phyloP scores from a whole-genome alignment of 2,888 invertebrate genomes.

The Odontocerum albicorne region DNA sequence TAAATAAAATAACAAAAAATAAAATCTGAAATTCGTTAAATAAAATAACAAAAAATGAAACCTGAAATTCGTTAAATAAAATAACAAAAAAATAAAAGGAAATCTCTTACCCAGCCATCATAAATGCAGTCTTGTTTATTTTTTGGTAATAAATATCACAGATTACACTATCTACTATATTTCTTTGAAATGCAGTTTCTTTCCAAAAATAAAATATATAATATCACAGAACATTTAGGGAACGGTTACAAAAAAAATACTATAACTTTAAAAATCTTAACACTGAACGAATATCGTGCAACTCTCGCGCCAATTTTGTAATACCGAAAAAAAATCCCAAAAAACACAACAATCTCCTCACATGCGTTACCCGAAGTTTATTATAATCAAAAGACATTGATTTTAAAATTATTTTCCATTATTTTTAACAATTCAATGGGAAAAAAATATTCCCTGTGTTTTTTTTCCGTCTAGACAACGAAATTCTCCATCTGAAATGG shows the following conservation, averaged over 20 bases:
- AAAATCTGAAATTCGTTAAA: no score
- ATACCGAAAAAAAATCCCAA: constrained; percentile 13
- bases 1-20: no score
- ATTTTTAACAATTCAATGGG: no score
- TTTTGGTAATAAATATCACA: no score
- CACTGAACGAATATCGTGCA: constrained; percentile 2
- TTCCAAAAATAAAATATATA: constrained; percentile 1
- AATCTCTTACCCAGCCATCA: neutral
- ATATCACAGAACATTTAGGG: constrained; percentile 20
- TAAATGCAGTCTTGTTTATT: neutral
- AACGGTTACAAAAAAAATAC: neutral
- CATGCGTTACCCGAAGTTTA: constrained; percentile 4
- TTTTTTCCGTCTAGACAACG: no score
- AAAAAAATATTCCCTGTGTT: no score
- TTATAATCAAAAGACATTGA: constrained; percentile 13
- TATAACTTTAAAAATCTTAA: neutral
- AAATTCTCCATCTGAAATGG: no score
- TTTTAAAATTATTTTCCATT: constrained; percentile 17
- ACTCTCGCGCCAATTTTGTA: constrained; percentile 14
- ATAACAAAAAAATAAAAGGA: no score
- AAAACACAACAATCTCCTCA: neutral
- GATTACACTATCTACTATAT: no score
- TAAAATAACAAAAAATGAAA: no score
- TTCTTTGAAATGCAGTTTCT: no score
- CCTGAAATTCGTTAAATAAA: no score